Conservation (phyloP, 2,888 invertebrate species). For the Spialia ferax region DNA sequence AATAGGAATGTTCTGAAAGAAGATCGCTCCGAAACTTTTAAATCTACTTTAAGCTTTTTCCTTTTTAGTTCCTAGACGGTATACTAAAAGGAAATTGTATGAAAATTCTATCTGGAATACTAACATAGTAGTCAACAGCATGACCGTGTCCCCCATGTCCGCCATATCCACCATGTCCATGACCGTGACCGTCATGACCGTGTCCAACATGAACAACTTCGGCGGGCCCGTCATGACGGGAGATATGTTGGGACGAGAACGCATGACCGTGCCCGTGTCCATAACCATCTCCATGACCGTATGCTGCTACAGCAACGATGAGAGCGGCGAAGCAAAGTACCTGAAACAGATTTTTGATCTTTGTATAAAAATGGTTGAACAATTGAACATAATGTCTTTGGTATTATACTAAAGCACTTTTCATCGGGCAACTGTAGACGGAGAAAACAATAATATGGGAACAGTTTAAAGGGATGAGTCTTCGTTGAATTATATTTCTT, state of each 20-base stretch:
- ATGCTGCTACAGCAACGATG: conserved; percentile 56
- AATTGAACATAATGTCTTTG: too few species aligned
- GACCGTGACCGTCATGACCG: conserved; percentile 57
- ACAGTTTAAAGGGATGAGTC: neutral
- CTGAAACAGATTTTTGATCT: conserved; percentile 43
- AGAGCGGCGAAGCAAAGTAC: conserved; percentile 60
- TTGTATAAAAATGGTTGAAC: too few species aligned
- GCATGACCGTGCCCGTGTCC: conserved; percentile 56
- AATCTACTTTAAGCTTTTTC: too few species aligned
- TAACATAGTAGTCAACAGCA: conserved; percentile 52
- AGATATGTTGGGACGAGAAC: conserved; percentile 71
- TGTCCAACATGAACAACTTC: conserved; percentile 60
- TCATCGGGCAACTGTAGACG: too few species aligned
- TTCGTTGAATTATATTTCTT: too few species aligned
- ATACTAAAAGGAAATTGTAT: neutral
- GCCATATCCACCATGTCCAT: conserved; percentile 48
- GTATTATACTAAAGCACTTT: too few species aligned
- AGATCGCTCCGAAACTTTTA: neutral
- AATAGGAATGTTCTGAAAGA: neutral
- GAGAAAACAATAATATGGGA: too few species aligned
- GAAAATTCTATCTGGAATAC: conserved; percentile 40
- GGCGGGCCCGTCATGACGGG: conserved; percentile 65
- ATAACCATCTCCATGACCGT: conserved; percentile 61
- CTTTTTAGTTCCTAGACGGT: too few species aligned
- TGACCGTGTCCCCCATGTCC: conserved; percentile 44